Base-by-base conservation (phyloP, 2,797 vertebrate species). In the Eupleurogrammus muticus region DNA sequence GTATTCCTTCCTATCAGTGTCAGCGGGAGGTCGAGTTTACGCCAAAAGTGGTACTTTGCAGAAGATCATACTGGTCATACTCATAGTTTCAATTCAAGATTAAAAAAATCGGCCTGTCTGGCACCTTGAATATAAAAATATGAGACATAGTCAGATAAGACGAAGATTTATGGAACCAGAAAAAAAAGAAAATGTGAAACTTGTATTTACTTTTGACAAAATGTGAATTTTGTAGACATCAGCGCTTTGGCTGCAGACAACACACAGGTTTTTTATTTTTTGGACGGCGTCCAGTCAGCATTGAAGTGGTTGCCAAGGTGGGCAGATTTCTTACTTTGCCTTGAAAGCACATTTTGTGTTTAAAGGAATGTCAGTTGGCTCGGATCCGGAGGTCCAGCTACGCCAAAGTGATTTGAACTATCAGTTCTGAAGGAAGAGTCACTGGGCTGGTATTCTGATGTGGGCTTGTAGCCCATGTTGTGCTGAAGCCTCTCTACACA, bases 11-110 rank as follows among this genome's bases (percentile, higher is more conserved):
- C 73, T 79, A 75, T 90, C 80, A 75, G 74, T 64, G 70, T 80
- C 69, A 79, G 86, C 77, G 81, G 81, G 72, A 77, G 85, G 89
- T 28, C 40, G 75, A 77, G 73, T 80, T 90, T 73, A 75, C 80
- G 83, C 49, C 9, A 54, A 79, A 55, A 69, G 49, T 4, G 19
- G 21, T 16, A 54, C 79, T 75, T 62, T 69, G 66, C 71, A 67
- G 42, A 54, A 53, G 60, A 69, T 68, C 9, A 5, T n/a, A n/a
- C n/a, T n/a, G 36, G 50, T 36, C 0, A 12, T 46, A 24, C 49
- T 20, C 65, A 1, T 6, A 36, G 23, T n/a, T 16, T 65, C 5
- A 14, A 36, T 28, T 46, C n/a, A n/a, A n/a, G n/a, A n/a, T n/a
- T n/a, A n/a, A n/a, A 17, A 5, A 60, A 62, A 11, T 54, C 21